Conservation (phyloP, 2,797 vertebrate genomes). For the Danio jaintianensis region DNA sequence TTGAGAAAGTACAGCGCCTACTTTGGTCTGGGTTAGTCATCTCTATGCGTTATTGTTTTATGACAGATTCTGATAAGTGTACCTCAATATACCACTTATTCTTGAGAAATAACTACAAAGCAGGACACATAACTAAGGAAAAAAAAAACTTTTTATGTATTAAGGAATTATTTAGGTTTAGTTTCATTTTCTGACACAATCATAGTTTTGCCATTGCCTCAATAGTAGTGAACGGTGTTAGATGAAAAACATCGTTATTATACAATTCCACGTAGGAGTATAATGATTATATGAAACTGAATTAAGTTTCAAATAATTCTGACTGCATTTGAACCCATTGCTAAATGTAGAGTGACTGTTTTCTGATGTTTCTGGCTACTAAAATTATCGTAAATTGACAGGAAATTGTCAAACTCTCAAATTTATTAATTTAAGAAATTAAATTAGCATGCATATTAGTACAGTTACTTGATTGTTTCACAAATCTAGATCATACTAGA, state of each 20-base stretch:
- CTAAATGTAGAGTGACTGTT: not conserved
- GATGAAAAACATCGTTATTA: not conserved
- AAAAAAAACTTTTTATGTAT: not conserved
- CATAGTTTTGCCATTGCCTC: not conserved
- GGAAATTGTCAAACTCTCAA: not conserved
- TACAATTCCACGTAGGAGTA: too few relatives aligned
- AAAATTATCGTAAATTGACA: not conserved
- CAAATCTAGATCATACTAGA: not conserved
- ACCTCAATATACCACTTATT: not conserved
- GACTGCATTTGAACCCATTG: not conserved
- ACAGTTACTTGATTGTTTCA: not conserved
- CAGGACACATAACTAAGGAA: not conserved
- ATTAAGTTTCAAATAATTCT: too few relatives aligned
- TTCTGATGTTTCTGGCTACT: not conserved
- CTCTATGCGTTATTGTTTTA: not conserved
- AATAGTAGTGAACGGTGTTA: not conserved
- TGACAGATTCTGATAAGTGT: not conserved
- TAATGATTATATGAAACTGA: too few relatives aligned
- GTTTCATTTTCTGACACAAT: not conserved
- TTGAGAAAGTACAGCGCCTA: slow-evolving; percentile 11
- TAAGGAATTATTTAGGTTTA: not conserved
- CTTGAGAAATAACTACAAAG: not conserved
- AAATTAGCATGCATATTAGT: not conserved
- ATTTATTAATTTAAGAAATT: not conserved
- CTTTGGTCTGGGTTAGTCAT: slow-evolving; percentile 12